Conservation (phyloP, 2,797 vertebrate genomes). For the Rhinella marina region DNA sequence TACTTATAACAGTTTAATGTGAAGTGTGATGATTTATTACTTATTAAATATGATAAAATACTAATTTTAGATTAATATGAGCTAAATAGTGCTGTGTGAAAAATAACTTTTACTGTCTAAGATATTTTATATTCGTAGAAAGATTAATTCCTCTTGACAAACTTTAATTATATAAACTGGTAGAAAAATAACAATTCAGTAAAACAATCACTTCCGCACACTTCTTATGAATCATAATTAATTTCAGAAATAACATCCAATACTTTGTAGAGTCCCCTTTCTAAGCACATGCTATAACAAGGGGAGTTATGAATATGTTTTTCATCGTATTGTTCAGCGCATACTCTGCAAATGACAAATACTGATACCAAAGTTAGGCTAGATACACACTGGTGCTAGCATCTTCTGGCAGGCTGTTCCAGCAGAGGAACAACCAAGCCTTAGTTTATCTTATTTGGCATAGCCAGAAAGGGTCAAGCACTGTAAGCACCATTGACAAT, state of each 20-base stretch:
- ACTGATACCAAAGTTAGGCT: too few species aligned
- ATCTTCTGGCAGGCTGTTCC: too few species aligned
- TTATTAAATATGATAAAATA: slow-evolving; percentile 63
- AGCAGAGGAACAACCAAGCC: too few species aligned
- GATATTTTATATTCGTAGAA: slow-evolving; percentile 11
- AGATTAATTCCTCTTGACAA: slow-evolving; percentile 42
- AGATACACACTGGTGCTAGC: too few species aligned
- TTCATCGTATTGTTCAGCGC: background rate
- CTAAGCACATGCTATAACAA: background rate
- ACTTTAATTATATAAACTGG: slow-evolving; percentile 31
- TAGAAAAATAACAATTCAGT: background rate
- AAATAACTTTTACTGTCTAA: slow-evolving; percentile 13
- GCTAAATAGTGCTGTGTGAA: background rate
- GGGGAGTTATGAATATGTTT: background rate
- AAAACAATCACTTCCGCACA: background rate
- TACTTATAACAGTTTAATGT: slow-evolving; percentile 52
- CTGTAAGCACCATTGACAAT: too few species aligned
- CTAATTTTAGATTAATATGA: slow-evolving; percentile 48
- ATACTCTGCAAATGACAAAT: background rate
- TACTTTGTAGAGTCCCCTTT: background rate
- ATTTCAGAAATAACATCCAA: background rate
- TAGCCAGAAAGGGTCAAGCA: too few species aligned
- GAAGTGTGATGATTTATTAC: slow-evolving; percentile 42
- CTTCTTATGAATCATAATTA: slow-evolving; percentile 1
- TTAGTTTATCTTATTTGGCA: too few species aligned